Evolutionary conservation across 2,113 vertebrate species (phyloP).

Genomic region (Pseudolaguvia tuberculata): DNA sequence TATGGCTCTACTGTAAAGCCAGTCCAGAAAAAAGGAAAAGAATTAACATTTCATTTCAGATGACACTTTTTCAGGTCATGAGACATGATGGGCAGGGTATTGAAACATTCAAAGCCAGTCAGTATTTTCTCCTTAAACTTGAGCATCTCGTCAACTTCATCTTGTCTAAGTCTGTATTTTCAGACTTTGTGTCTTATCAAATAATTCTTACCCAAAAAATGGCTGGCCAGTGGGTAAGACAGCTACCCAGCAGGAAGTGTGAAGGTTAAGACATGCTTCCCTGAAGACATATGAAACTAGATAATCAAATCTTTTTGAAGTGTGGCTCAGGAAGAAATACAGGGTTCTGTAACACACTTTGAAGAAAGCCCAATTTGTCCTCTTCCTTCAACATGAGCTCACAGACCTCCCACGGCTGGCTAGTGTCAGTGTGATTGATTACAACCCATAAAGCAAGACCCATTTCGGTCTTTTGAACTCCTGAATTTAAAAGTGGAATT

Average conservation of each 20-base stretch:
- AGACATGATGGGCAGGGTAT: not conserved
- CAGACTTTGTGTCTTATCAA: not conserved
- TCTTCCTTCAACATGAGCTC: not conserved
- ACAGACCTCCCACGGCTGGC: not conserved
- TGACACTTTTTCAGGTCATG: not conserved
- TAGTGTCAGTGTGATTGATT: not conserved
- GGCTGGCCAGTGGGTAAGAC: too few relatives aligned
- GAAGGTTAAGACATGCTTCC: not conserved
- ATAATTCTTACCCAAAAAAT: too few relatives aligned
- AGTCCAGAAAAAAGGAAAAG: not conserved
- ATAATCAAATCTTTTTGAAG: not conserved
- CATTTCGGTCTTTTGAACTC: not conserved
- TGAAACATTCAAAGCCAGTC: not conserved
- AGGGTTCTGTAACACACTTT: not conserved
- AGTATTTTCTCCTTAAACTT: not conserved
- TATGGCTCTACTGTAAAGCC: not conserved
- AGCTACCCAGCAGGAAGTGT: not conserved
- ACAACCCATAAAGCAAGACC: not conserved
- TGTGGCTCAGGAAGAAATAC: not conserved
- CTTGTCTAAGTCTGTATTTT: not conserved
- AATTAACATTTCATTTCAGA: not conserved
- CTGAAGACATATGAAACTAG: not conserved
- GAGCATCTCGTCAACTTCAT: too few relatives aligned
- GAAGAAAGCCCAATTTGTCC: not conserved
- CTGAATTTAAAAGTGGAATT: not conserved